Evolutionary conservation across 2,888 invertebrate genomes (phyloP), one percentile per base, ranked within the genome.

Genomic region (Thereva nobilitata): DNA sequence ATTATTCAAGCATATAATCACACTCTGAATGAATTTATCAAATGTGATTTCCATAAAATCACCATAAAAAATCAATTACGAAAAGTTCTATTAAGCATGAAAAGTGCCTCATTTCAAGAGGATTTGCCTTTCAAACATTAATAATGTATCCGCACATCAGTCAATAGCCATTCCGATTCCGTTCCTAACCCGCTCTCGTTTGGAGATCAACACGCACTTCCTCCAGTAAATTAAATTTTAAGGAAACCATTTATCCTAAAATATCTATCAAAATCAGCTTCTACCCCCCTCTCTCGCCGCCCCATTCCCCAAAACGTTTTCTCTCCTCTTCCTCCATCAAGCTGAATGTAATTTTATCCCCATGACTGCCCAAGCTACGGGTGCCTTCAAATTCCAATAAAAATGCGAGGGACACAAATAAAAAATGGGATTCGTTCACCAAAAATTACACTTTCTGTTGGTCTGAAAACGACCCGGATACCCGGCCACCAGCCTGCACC

Each of bases 231-330:
- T 68, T 66, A 68, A 68, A 68, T 68, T 68, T 66, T 63, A 54
- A 40, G 54, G 65, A 57, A 55, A 65, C 53, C 12, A 54, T 65
- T 65, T 54, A 65, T 68, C 54, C 68, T 38, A 44, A 56, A 55
- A 59, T 63, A 68, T 68, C 68, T 68, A 68, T 68, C 66, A 66
- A 66, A 68, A 68, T 61, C 66, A 63, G 61, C 59, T 68, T 41
- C 50, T 50, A 50, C 56, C 52, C 42, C 44, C n/a, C n/a, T n/a
- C n/a, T n/a, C n/a, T 23, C 23, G 23, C 1, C 23, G 23, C 23
- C 2, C 23, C 23, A 23, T 23, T 23, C 23, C 23, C 23, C 23
- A 23, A 23, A 23, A 2, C 23, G 23, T 2, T 23, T 23, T 23
- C 23, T 23, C 23, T 23, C 23, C 23, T 2, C 23, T 23, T 23